A percentile compares a stretch with the other conserved stretches of the same genome.
phyloP scores from a whole-genome alignment of 1,140 invertebrate genomes.

The Drosophila bocqueti region DNA sequence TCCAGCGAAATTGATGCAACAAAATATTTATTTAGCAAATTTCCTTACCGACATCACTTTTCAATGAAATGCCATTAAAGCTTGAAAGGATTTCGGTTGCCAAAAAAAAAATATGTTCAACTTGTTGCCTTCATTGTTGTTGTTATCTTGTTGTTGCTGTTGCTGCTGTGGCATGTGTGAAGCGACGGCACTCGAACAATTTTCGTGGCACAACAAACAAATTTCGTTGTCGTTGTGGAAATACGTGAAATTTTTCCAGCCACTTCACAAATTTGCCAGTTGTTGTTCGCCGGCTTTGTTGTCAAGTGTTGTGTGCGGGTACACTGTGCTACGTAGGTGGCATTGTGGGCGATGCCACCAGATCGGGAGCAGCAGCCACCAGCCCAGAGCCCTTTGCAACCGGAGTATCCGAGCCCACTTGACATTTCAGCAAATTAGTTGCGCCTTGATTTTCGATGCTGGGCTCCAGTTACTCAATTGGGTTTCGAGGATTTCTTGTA shows the following conservation, averaged over 20 bases:
- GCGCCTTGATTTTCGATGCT: constrained; percentile 54
- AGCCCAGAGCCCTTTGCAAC: constrained; percentile 39
- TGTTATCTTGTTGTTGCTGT: constrained; percentile 14
- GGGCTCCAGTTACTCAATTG: constrained; percentile 26
- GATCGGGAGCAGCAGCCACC: constrained; percentile 16
- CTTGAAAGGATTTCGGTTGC: constrained; percentile 47
- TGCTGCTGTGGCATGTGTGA: constrained; percentile 40
- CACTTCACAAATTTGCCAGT: constrained; percentile 54
- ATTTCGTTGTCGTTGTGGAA: constrained; percentile 46
- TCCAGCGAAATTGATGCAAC: constrained; percentile 39
- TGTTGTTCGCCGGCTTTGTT: constrained; percentile 48
- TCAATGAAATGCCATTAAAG: constrained; percentile 53
- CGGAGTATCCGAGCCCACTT: constrained; percentile 41
- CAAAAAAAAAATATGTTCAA: constrained; percentile 12
- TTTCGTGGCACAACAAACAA: constrained; percentile 51
- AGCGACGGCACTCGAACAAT: constrained; percentile 40
- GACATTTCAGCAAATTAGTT: constrained; percentile 60
- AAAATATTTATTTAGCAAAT: constrained; percentile 50
- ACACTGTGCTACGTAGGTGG: constrained; percentile 50
- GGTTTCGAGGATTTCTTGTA: constrained; percentile 5
- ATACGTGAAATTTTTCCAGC: constrained; percentile 64
- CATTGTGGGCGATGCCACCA: constrained; percentile 27
- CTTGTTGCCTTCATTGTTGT: constrained; percentile 42
- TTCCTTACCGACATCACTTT: constrained; percentile 34
- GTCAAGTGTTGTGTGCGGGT: constrained; percentile 40